Percentiles rank a stretch among this genome's conserved stretches.
Evolutionary conservation across 2,888 invertebrate genomes (phyloP).

Genomic region (Drosophila austrosaltans): DNA sequence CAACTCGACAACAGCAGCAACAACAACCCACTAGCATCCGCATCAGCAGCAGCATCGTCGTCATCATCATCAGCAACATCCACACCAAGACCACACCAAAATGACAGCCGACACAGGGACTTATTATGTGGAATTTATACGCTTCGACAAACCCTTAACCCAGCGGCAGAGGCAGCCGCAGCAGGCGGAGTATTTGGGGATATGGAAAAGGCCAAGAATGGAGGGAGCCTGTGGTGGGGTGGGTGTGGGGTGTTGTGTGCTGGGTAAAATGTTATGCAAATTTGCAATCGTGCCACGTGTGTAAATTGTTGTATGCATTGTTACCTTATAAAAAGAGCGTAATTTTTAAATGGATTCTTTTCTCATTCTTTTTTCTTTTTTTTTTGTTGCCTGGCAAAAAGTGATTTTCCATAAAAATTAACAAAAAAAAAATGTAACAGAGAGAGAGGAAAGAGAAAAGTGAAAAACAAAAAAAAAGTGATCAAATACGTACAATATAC

Average conservation of each 20-base stretch:
- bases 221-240: conserved; percentile 9
- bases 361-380: conserved; percentile 28
- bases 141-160: conserved; percentile 60
- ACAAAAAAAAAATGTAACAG: conserved; percentile 58
- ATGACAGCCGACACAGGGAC: conserved; percentile 61
- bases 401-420: conserved; percentile 80
- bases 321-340: conserved; percentile 79
- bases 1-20: conserved; percentile 29
- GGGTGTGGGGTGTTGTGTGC: conserved; percentile 40
- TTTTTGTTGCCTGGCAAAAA: conserved; percentile 50
- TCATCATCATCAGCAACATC: conserved; percentile 56
- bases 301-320: conserved; percentile 79
- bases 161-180: neutral
- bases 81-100: conserved; percentile 48
- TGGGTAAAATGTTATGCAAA: conserved; percentile 77
- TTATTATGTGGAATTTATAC: conserved; percentile 76
- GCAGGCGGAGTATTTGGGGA: neutral
- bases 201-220: neutral
- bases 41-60: conserved; percentile 19
- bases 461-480: conserved; percentile 24
- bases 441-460: conserved; percentile 25
- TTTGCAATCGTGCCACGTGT: conserved; percentile 69
- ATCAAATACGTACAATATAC: conserved; percentile 4
- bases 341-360: conserved; percentile 77
- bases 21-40: conserved; percentile 14